A percentile compares a stretch with the other conserved stretches of the same genome.
Evolutionary conservation across 37 sponge, comb jelly and placozoan genomes (phyloP).

Genomic region (Ianthella basta): DNA sequence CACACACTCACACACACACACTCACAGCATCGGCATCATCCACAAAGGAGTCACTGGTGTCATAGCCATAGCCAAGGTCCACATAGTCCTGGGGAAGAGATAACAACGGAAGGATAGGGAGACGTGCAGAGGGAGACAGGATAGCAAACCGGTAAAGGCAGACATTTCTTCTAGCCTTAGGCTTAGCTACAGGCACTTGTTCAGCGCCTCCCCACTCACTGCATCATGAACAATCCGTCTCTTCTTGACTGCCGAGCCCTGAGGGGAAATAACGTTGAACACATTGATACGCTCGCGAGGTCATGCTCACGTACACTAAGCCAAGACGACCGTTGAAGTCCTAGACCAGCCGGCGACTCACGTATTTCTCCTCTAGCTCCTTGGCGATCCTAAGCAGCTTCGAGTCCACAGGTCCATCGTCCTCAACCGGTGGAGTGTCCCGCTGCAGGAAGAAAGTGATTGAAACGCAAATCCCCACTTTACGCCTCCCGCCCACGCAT

Average conservation of each 20-base stretch:
- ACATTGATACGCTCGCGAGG: background rate
- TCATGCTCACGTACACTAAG: too few relatives aligned
- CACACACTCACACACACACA: background rate
- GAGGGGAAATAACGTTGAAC: too few relatives aligned
- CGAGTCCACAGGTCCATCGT: conserved; percentile 18
- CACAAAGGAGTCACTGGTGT: conserved; percentile 79
- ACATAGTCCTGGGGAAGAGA: conserved; percentile 54
- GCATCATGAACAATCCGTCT: conserved; percentile 50
- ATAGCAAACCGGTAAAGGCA: too few relatives aligned
- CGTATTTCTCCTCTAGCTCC: conserved; percentile 91
- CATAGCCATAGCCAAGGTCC: conserved; percentile 82
- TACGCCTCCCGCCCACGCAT: conserved; percentile 28
- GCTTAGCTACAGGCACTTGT: too few relatives aligned
- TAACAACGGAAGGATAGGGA: background rate
- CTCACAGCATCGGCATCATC: conserved; percentile 88
- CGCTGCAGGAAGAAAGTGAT: background rate
- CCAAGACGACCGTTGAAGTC: background rate
- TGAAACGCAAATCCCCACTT: background rate
- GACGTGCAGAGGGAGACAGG: too few relatives aligned
- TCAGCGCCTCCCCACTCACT: conserved; percentile 12
- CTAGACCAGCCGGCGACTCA: conserved; percentile 22
- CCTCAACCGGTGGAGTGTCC: background rate
- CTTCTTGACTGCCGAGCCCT: conserved; percentile 61
- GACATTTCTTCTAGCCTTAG: too few relatives aligned
- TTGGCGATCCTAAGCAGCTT: conserved; percentile 65